Evolutionary conservation across 2,888 invertebrate species (phyloP), one percentile per base, ranked within the genome.

Genomic region (Chloroclystis v-ata): DNA sequence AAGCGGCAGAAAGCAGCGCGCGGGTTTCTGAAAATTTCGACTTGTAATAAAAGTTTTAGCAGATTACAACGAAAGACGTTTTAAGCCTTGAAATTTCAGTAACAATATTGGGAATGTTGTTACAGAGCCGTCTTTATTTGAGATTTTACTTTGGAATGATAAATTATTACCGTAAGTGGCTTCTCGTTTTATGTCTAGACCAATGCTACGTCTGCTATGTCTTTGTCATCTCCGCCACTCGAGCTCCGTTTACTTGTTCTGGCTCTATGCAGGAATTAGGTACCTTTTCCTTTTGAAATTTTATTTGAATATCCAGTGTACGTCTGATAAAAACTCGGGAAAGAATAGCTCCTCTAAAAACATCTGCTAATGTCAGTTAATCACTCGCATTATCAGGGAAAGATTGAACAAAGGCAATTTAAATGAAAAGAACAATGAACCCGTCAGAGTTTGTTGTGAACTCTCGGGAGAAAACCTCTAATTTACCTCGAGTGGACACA

Each of bases 401-500:
- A 50, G 54, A 57, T 56, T 52, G 46, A 46, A 54, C 54, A 54
- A 56, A 52, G 54, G 56, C 49, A 42, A 44, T 58, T 52, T 43
- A 54, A 54, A 58, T 56, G 60, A 61, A 62, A 64, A 61, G 67
- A 69, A 64, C 71, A 75, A 70, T 72, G 69, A 75, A 77, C 72
- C 65, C 60, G 67, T 68, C 67, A 61, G 63, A 67, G 69, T 75
- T 71, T 69, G 69, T 72, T 75, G 72, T 69, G 59, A 69, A 75
- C 61, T 79, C 83, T 67, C 80, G 47, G 56, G 80, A 80, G 84
- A 79, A 75, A 82, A 78, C 71, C 71, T 77, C 75, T 83, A 84
- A 86, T 84, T 82, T 79, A 83, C 79, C 82, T 79, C 73, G 81
- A 82, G 76, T 84, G 83, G 81, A 83, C 84, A 82, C 84, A 82